Base-by-base conservation (phyloP, 2,888 invertebrate species). In the Anoplius nigerrimus region DNA sequence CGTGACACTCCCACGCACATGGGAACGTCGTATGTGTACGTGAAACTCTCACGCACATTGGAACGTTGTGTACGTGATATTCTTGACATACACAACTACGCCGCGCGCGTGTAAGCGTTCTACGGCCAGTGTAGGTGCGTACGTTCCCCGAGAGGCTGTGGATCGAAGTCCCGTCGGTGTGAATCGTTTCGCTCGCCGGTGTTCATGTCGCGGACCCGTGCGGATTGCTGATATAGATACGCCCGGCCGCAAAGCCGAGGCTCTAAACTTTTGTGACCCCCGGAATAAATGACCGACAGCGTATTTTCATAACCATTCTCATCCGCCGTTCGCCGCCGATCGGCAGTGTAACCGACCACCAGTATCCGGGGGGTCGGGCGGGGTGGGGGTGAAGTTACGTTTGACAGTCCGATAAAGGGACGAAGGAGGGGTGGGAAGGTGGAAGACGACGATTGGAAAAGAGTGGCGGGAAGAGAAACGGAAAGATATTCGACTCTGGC, bases 251-350 rank as follows among this genome's bases (percentile, higher is more conserved):
- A 45, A 24, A 16, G 45, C 62, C 15, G n/a, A 24, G n/a, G 42
- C 54, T 53, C 58, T 68, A 46, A 46, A 69, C 64, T 58, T 51
- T 69, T 65, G 52, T 15, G 55, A n/a, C 16, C 18, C 48, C 18
- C 34, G 69, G 55, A 51, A 55, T 42, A 45, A 69, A 65, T 63
- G 56, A 51, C 55, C 51, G 21, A 48, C 21, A 56, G 58, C 24
- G 55, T 61, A 65, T 61, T 66, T 69, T 64, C 60, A 69, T 69
- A 69, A 65, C 53, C 34, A 64, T 63, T 65, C 60, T 34, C 59
- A 34, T 16, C 27, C n/a, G 27, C 52, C n/a, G 34, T 54, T 46
- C 46, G 18, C 46, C 54, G 54, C 54, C 34, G 42, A 61, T 34
- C 46, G 27, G 34, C 22, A 52, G 58, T 58, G 53, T 59, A 59